Base-by-base conservation (phyloP, 1,140 invertebrate species). In the Drosophila ironensis region DNA sequence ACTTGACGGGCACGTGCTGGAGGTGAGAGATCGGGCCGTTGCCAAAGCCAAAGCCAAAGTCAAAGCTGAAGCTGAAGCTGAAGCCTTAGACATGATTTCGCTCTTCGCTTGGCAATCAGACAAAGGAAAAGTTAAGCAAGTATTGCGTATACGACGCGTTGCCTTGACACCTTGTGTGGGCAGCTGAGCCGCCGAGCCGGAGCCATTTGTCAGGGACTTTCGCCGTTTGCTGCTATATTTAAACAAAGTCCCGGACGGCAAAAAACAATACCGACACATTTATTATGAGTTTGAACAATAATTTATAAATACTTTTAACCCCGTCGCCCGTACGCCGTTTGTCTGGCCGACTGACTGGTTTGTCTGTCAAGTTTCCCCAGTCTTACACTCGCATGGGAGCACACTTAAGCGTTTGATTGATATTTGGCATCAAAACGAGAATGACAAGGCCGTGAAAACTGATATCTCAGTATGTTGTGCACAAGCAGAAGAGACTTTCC, bases 391-490 rank as follows among this genome's bases (percentile, higher is more conserved):
- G n/a, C n/a, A 45, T 61, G 17, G 14, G 17, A 46, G 30, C 50
- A 50, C 28, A 51, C 67, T 40, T 42, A 37, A 35, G 20, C 61
- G 54, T 61, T 61, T 77, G 74, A 61, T 52, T 51, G 74, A 73
- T 73, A 57, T 78, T 51, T 72, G 48, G 48, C 54, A 60, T 33
- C 30, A 14, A 38, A 63, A 53, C 35, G 33, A 47, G 30, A 72
- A 50, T 59, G 73, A 71, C 67, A 52, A 24, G 51, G 33, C 53
- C 46, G 12, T 57, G 76, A 82, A 81, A 82, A 68, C 48, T 54
- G 72, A 81, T 81, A 81, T 56, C 40, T 51, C 37, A 72, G 28
- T 61, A n/a, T n/a, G n/a, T n/a, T n/a, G n/a, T n/a, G n/a, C n/a
- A n/a, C n/a, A n/a, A n/a, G 40, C 11, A 33, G 30, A 33, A 12